Base-by-base conservation (phyloP, 2,113 vertebrate genomes). In the Pipa parva region DNA sequence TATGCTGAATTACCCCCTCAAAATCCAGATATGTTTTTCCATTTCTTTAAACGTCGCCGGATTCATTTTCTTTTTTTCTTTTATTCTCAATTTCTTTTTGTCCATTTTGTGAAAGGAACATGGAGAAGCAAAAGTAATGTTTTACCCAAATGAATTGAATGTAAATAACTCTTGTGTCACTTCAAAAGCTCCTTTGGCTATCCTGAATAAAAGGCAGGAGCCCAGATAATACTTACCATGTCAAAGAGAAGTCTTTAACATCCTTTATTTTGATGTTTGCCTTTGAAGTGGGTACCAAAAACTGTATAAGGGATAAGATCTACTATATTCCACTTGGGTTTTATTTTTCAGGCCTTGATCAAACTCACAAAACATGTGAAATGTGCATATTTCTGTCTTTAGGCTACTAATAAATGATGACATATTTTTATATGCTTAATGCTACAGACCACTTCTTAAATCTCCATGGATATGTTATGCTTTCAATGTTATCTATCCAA, bases 121-220 rank as follows among this genome's bases (percentile, higher is more conserved):
- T 66, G 21, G 48, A 31, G 25, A 62, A 66, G 45, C 64, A 71
- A 36, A 55, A 57, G 59, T 13, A 63, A 63, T 31, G 4, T 57
- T 27, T 48, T 66, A 15, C 42, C 58, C 39, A 10, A 17, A 57
- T 29, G 2, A 36, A 2, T 75, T 57, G 20, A 52, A 33, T 79
- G 49, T 64, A 57, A 64, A 59, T 57, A 65, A 28, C 39, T 79
- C n/a, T 1, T 0, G 4, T 59, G 18, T 64, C 60, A 49, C 63
- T 72, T 74, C 24, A 59, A 72, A 75, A 78, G 24, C n/a, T 45
- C 17, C 72, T 48, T 18, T 61, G 29, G 21, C 63, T 8, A 10
- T 51, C 56, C 55, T 17, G 72, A 33, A 67, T 55, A 24, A 71
- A 54, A 25, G 8, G 18, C 13, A 62, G 27, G 7, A 13, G 58